phyloP scores from a whole-genome alignment of 2,888 invertebrate species.

The Lepidochrysops patricia region DNA sequence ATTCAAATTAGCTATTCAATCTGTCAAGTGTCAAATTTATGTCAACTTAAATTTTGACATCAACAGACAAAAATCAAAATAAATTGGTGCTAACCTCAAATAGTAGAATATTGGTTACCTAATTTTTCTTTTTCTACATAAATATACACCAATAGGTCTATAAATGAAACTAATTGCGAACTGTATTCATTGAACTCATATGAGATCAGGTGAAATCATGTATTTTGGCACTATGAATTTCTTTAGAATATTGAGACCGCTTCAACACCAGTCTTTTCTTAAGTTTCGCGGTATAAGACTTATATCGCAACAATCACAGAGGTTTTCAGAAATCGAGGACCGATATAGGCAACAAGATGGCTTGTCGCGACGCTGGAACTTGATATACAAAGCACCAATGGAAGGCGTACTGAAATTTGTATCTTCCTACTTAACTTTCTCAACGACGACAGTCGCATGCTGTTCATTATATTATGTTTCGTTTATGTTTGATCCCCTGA shows the following conservation, averaged over 20 bases:
- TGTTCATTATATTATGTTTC: constrained; percentile 44
- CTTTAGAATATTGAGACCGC: constrained; percentile 34
- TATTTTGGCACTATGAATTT: constrained; percentile 37
- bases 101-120: background rate
- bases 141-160: background rate
- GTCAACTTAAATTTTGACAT: too few species aligned
- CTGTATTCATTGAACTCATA: background rate
- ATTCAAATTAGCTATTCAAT: too few species aligned
- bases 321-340: constrained; percentile 49
- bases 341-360: constrained; percentile 50
- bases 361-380: constrained; percentile 46
- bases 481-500: constrained; percentile 40
- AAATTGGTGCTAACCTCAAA: too few species aligned
- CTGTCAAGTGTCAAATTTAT: too few species aligned
- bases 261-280: constrained; percentile 30
- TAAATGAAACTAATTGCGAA: background rate
- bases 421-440: constrained; percentile 45
- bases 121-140: background rate
- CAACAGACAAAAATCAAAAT: too few species aligned
- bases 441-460: constrained; percentile 37
- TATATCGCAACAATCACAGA: constrained; percentile 43
- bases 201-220: background rate
- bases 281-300: constrained; percentile 34
- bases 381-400: constrained; percentile 67
- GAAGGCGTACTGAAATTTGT: constrained; percentile 41